Evolutionary conservation across 2,113 vertebrate species (phyloP), one percentile per base, ranked within the genome.

Genomic region (Labeo catla): DNA sequence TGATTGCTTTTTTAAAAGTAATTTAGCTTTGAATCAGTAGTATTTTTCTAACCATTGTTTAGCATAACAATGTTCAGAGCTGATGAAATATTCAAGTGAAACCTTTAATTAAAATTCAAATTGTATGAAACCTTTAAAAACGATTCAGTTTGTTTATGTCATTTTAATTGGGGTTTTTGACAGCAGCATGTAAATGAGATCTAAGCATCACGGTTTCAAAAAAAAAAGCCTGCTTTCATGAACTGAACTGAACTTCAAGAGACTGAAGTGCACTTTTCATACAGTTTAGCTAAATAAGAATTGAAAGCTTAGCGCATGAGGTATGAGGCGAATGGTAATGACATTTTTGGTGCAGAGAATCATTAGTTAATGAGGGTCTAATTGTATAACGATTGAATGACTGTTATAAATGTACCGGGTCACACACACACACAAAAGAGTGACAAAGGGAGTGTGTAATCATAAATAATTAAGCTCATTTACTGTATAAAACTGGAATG

Each of bases 391-490:
- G 84, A 88, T 86, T 77, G 70, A 84, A 83, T 73, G 74, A 87
- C 52, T 81, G 76, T 86, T 79, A 87, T 52, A 70, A 72, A 86
- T 86, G 86, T 76, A 74, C 49, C 28, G 66, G 82, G 80, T 70
- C 84, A 23, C 19, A 61, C 7, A 49, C 61, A 1, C 13, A 81
- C 11, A 61, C 9, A 77, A 86, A 84, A 65, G 65, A 59, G 13
- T 81, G 82, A 83, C 72, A 79, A 83, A 84, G 43, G 7, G 79
- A 57, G 74, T 63, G 79, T 86, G 57, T 85, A 76, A 87, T 86
- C 81, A 87, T 86, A 89, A 86, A 84, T 86, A 86, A 88, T 88
- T 74, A 84, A 63, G 57, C 79, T 86, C 49, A 84, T 87, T 80
- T 84, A 84, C 45, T 54, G 81, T 86, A 84, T 65, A 82, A 81